A percentile compares a stretch with the other conserved stretches of the same genome.
These are phyloP conservation scores for Zaprionus bogoriensis DNA, from an alignment of 2,888 invertebrate species.

Conservation along the genomic window DNA sequence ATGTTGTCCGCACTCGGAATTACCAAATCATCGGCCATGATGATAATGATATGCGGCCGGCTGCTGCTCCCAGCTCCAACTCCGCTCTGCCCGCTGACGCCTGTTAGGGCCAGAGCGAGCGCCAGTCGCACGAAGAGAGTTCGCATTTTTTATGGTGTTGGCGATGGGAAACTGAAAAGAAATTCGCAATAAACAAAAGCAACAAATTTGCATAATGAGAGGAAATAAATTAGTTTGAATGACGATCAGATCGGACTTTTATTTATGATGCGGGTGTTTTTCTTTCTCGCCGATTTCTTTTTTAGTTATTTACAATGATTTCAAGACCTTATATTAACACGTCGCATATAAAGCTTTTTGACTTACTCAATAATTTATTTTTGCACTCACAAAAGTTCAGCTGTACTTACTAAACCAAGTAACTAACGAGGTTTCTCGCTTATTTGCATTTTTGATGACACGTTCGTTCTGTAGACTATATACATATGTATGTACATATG, in stretches of 20 bases:
- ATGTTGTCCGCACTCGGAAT: constrained; percentile 65
- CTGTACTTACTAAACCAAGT: neutral
- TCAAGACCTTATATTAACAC: no score
- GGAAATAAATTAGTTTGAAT: neutral
- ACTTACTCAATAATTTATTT: no score
- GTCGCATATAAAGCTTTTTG: no score
- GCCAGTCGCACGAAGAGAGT: neutral
- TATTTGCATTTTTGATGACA: constrained; percentile 4
- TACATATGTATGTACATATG: no score
- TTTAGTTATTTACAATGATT: no score
- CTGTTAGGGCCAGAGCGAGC: constrained; percentile 3
- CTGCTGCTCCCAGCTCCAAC: constrained; percentile 1
- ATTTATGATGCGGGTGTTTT: no score
- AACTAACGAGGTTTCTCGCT: neutral
- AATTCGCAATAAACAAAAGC: neutral
- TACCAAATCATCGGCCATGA: constrained; percentile 93
- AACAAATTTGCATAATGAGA: neutral
- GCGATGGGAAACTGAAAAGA: constrained; percentile 1
- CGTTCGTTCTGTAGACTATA: neutral
- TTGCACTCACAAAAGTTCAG: neutral
- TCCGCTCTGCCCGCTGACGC: constrained; percentile 2
- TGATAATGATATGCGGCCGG: constrained; percentile 89
- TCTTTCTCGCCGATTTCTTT: no score
- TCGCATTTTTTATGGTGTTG: constrained; percentile 6
- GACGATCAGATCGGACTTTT: neutral